Evolutionary conservation across 2,113 vertebrate species (phyloP), one percentile per base, ranked within the genome.

Genomic region (Prionailurus viverrinus): DNA sequence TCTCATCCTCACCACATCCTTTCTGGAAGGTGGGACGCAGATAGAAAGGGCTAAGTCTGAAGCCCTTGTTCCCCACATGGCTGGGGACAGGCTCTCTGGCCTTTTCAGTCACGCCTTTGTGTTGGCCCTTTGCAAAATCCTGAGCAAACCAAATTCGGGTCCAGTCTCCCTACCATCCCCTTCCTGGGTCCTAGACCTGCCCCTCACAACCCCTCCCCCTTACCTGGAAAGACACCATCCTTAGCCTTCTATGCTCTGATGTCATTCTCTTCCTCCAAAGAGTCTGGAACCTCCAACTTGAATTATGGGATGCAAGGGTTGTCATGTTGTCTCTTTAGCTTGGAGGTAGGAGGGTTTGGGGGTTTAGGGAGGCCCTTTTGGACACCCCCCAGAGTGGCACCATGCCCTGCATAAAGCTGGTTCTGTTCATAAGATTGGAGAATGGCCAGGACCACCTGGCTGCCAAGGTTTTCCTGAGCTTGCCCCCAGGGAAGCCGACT

Each of bases 91-190:
- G 58, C 27, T 91, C 12, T 41, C 13, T 87, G 58, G 39, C 33
- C 19, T 82, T 92, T 39, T 31, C 55, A 58, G 36, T 36, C 58
- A 0, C 25, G 0, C 45, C 31, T 71, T 66, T 65, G 66, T 29
- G 27, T 74, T 93, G 79, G 51, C n/a, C 63, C 45, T 96, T 84
- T n/a, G 36, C 48, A 58, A 89, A 81, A 78, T 91, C 45, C 51
- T 65, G 31, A 94, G 41, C 51, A 69, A 69, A 89, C 25, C 16
- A 45, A 89, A 69, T 74, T 68, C 21, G 39, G 33, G 14, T 82
- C 91, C 65, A 66, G 48, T 48, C 5, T 9, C 31, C 23, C 53
- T 3, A 19, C 12, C 7, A 79, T 55, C 13, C n/a, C 16, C 25
- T 80, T 88, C 29, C 82, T 51, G 76, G 7, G 31, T 63, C 90